A percentile compares a stretch with the other conserved stretches of the same genome.
Conservation (phyloP, 2,113 vertebrate genomes). For the Myrmecobius fasciatus region DNA sequence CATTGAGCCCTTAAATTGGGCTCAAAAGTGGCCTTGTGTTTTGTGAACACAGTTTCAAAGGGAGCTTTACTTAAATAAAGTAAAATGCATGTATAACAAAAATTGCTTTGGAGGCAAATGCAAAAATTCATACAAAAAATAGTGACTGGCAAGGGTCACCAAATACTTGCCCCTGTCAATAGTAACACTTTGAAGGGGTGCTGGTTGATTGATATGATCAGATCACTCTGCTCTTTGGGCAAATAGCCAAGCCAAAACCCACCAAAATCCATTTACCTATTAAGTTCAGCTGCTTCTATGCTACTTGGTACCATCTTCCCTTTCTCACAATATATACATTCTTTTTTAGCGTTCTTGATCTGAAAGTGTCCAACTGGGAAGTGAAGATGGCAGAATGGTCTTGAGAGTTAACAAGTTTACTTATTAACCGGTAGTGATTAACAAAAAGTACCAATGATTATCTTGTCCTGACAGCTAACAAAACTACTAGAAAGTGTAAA, state of each 20-base stretch:
- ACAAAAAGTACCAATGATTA: not conserved
- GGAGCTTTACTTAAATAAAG: conserved; percentile 13
- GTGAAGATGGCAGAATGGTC: not conserved
- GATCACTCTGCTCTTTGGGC: not conserved
- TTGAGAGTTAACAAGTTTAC: not conserved
- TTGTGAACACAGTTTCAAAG: conserved; percentile 13
- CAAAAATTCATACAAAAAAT: conserved; percentile 30
- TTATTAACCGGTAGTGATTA: not conserved
- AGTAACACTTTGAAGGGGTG: not conserved
- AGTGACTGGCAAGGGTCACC: not conserved
- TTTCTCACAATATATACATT: not conserved
- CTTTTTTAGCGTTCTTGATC: not conserved
- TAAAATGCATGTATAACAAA: conserved; percentile 29
- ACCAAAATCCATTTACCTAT: not conserved
- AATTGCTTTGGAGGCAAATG: conserved; percentile 18
- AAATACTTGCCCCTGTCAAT: not conserved
- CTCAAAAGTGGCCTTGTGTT: not conserved
- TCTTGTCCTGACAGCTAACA: not conserved
- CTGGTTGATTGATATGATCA: not conserved
- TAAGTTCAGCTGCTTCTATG: not conserved
- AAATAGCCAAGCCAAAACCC: not conserved
- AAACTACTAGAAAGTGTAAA: not conserved
- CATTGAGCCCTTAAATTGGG: not conserved
- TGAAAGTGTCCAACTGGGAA: not conserved
- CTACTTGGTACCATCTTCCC: not conserved